Conservation (phyloP, 2,888 invertebrate genomes). For the Agonopterix subpropinquella region DNA sequence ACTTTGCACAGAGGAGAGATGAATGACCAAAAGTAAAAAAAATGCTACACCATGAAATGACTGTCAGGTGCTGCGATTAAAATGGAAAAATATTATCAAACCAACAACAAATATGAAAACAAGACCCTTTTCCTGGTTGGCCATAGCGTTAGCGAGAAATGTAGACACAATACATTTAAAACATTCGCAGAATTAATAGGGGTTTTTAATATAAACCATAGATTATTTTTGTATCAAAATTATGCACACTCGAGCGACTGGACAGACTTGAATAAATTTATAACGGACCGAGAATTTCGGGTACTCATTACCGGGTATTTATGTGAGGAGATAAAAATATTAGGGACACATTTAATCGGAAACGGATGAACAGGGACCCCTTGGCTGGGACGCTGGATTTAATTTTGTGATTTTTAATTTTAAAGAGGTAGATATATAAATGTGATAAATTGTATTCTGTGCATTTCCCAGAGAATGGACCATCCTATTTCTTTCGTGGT, state of each 20-base stretch:
- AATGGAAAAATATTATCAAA: too few species aligned
- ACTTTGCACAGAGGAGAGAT: too few species aligned
- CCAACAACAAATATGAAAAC: too few species aligned
- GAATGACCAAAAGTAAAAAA: too few species aligned
- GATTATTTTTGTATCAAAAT: constrained; percentile 74
- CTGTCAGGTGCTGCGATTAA: too few species aligned
- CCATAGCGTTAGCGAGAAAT: too few species aligned
- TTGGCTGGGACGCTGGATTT: constrained; percentile 9
- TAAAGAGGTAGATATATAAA: too few species aligned
- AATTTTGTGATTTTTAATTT: constrained; percentile 5
- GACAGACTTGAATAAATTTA: constrained; percentile 70
- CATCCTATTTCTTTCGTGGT: too few species aligned
- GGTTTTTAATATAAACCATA: constrained; percentile 54
- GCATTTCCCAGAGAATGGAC: too few species aligned
- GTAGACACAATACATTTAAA: neutral
- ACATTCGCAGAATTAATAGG: constrained; percentile 46
- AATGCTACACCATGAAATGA: too few species aligned
- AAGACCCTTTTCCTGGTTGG: too few species aligned
- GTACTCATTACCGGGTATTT: constrained; percentile 71
- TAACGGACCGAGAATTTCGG: constrained; percentile 63
- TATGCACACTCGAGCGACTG: constrained; percentile 64
- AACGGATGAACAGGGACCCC: constrained; percentile 60
- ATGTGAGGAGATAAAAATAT: constrained; percentile 74
- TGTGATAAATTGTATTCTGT: too few species aligned
- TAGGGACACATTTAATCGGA: constrained; percentile 71